phyloP scores from a whole-genome alignment of 2,888 invertebrate species.

The Scaptomyza cyrtandrae region DNA sequence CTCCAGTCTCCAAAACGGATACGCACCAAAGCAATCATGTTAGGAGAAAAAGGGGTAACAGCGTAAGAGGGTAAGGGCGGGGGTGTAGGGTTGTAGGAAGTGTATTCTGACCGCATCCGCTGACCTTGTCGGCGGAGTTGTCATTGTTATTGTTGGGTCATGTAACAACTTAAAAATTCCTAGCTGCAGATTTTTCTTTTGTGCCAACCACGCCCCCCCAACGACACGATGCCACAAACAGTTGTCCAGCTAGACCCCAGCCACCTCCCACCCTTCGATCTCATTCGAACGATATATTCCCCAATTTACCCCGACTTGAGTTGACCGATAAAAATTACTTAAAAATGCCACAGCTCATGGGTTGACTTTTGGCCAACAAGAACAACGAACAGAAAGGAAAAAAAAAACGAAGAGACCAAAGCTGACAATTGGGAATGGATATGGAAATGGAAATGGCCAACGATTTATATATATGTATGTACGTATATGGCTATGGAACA shows the following conservation, averaged over 20 bases:
- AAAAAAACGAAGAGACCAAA: slow-evolving; percentile 29
- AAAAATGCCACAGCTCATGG: slow-evolving; percentile 83
- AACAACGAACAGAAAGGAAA: slow-evolving; percentile 43
- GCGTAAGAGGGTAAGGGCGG: too few species aligned
- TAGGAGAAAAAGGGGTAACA: too few species aligned
- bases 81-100: background rate
- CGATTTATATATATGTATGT: background rate
- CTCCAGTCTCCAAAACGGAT: slow-evolving; percentile 13
- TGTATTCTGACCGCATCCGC: slow-evolving; percentile 57
- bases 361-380: slow-evolving; percentile 83
- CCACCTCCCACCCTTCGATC: background rate
- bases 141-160: slow-evolving; percentile 42
- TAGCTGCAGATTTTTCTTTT: slow-evolving; percentile 55
- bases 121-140: slow-evolving; percentile 59
- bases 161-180: slow-evolving; percentile 64
- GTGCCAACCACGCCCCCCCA: slow-evolving; percentile 11
- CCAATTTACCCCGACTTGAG: slow-evolving; percentile 32
- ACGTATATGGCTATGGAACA: slow-evolving; percentile 18
- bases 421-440: slow-evolving; percentile 32
- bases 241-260: slow-evolving; percentile 20
- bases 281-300: background rate
- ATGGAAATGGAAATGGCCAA: slow-evolving; percentile 13
- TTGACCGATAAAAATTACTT: slow-evolving; percentile 82
- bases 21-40: slow-evolving; percentile 18
- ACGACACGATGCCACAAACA: slow-evolving; percentile 28